Evolutionary conservation across 2,888 invertebrate species (phyloP), one percentile per base, ranked within the genome.

Genomic region (Hofmannophila pseudospretella): DNA sequence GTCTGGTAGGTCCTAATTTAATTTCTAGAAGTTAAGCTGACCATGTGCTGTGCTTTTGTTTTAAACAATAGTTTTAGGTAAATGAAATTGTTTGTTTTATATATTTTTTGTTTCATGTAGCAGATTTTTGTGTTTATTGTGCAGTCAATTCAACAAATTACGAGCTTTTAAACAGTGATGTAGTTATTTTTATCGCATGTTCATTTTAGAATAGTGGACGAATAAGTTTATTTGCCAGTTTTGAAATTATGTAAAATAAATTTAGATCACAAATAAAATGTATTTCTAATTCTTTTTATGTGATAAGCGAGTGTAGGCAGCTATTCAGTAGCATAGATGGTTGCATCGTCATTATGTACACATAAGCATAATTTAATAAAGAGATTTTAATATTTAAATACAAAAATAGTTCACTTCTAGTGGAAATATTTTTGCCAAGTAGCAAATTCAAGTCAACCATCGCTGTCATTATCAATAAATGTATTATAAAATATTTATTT

Each of bases 391-490:
- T 81, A 80, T 76, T 76, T 76, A 80, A 73, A 75, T 74, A 77
- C 74, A 67, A 69, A 64, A 73, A 80, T 78, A 76, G 77, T 76
- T 84, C 76, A 82, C 80, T 76, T 77, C 63, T 84, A 84, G 85
- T 82, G 82, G 80, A 81, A 67, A 80, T 85, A 84, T 82, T 85
- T 85, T 86, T 86, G 85, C 85, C 84, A 76, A 84, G 85, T 86
- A 86, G 86, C 79, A 76, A 75, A 77, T 78, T 82, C 58, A 72
- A 85, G 81, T 86, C 85, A 81, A 84, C 73, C 80, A 77, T 84
- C 76, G 85, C 86, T 86, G 80, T 86, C 85, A 86, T 85, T 84
- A 84, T 82, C 74, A 85, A 84, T 86, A 85, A 85, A 85, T 85
- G 84, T 86, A 85, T 76, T 73, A 79, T 84, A 79, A 84, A 78